Evolutionary conservation across 2,888 invertebrate genomes (phyloP), one percentile per base, ranked within the genome.

Genomic region (Tinea trinotella): DNA sequence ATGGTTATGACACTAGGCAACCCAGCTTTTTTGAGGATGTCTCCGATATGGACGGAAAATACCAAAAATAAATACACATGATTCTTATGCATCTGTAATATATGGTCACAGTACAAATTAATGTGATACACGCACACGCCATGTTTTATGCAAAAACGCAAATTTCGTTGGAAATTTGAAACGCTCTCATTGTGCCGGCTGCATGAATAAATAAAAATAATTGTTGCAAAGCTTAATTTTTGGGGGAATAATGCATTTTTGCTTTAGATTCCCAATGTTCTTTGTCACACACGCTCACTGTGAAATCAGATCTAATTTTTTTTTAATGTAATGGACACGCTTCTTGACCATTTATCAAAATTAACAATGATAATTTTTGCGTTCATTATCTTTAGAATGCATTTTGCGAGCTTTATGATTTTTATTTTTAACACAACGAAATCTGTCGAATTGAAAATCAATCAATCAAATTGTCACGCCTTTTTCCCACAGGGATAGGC

Each of bases 61-160:
- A 9, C 6, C 12, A 5, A n/a, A n/a, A n/a, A n/a, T n/a, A n/a
- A n/a, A n/a, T n/a, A n/a, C n/a, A n/a, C n/a, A n/a, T n/a, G n/a
- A n/a, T n/a, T n/a, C n/a, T n/a, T n/a, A n/a, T n/a, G n/a, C n/a
- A n/a, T n/a, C n/a, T n/a, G n/a, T 30, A 30, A 30, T n/a, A n/a
- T 1, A 46, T 76, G 66, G 78, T 61, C 67, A 66, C 71, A 56
- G 1, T 15, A 58, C 54, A 57, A 66, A 68, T 62, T 75, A 80
- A 78, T 76, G 74, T 46, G 68, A 64, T 58, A 62, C 63, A 61
- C 73, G 77, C 84, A 79, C 82, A 83, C 83, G 83, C 74, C 64
- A 65, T 71, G 71, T 84, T 84, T 84, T 84, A 85, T 85, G 85
- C 84, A 84, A 84, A 85, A 85, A 84, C 84, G 83, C 84, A 84